Conservation (phyloP, 2,888 invertebrate genomes). For the Limenitis camilla region DNA sequence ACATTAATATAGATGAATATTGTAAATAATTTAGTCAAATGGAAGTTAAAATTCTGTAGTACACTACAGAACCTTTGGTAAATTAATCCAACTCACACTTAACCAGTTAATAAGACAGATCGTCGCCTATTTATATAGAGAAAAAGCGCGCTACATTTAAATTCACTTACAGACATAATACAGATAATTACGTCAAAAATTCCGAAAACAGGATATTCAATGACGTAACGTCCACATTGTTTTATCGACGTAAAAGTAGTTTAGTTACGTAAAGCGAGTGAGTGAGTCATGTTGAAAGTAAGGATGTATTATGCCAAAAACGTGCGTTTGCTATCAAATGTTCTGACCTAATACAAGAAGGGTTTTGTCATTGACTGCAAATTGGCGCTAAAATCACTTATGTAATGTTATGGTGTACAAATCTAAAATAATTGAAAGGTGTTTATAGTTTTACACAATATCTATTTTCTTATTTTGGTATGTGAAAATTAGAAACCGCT, state of each 20-base stretch:
- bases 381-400: not conserved
- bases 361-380: not conserved
- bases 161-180: not conserved
- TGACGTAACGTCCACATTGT: slow-evolving; percentile 15
- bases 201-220: slow-evolving; percentile 12
- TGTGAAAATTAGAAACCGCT: too few species aligned
- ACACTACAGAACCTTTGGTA: too few species aligned
- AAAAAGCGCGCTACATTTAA: not conserved
- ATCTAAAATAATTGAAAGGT: too few species aligned
- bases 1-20: too few species aligned
- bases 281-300: slow-evolving; percentile 19
- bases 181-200: slow-evolving; percentile 7
- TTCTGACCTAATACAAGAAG: not conserved
- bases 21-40: too few species aligned
- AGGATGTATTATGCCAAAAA: slow-evolving; percentile 9
- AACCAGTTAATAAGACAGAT: too few species aligned
- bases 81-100: too few species aligned
- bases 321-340: slow-evolving; percentile 5
- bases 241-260: slow-evolving; percentile 3
- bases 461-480: too few species aligned
- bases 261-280: slow-evolving; percentile 12
- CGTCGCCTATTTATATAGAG: too few species aligned
- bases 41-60: too few species aligned
- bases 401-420: too few species aligned
- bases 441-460: too few species aligned